These are phyloP conservation scores for Philaethria dido DNA, from an alignment of 2,888 invertebrate genomes.

Conservation along the genomic window DNA sequence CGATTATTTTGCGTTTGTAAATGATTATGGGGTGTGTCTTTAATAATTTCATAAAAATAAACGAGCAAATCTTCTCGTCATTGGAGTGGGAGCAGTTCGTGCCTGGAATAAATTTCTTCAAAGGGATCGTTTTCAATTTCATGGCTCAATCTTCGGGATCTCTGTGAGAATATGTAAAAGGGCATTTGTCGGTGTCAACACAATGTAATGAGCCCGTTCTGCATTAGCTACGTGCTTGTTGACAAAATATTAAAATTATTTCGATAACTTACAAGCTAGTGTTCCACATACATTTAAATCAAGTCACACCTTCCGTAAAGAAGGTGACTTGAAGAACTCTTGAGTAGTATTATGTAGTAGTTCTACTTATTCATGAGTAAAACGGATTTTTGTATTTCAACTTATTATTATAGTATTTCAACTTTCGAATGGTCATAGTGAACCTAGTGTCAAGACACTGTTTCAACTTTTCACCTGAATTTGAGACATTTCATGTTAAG, in stretches of 20 bases:
- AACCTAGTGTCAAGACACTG: too few species aligned
- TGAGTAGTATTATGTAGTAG: too few species aligned
- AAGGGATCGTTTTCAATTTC: constrained; percentile 84
- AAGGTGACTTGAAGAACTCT: too few species aligned
- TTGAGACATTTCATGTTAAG: too few species aligned
- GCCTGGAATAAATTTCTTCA: constrained; percentile 82
- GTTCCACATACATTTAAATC: not conserved
- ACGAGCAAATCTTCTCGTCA: constrained; percentile 80
- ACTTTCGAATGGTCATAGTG: too few species aligned
- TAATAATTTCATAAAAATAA: constrained; percentile 83
- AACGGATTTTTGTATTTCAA: too few species aligned
- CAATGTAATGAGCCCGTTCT: constrained; percentile 77
- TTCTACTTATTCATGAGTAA: too few species aligned
- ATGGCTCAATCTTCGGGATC: constrained; percentile 83
- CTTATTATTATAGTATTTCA: too few species aligned
- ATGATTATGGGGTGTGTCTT: constrained; percentile 70
- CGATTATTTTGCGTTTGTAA: constrained; percentile 31
- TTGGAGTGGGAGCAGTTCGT: constrained; percentile 79
- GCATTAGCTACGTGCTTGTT: constrained; percentile 72
- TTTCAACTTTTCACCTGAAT: too few species aligned
- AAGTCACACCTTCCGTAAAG: not conserved
- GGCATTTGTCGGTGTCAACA: constrained; percentile 83
- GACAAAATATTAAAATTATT: constrained; percentile 50
- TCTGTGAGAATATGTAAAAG: constrained; percentile 81
- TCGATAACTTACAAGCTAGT: not conserved